Evolutionary conservation across 2,113 vertebrate species (phyloP).

Genomic region (Agelaius tricolor): DNA sequence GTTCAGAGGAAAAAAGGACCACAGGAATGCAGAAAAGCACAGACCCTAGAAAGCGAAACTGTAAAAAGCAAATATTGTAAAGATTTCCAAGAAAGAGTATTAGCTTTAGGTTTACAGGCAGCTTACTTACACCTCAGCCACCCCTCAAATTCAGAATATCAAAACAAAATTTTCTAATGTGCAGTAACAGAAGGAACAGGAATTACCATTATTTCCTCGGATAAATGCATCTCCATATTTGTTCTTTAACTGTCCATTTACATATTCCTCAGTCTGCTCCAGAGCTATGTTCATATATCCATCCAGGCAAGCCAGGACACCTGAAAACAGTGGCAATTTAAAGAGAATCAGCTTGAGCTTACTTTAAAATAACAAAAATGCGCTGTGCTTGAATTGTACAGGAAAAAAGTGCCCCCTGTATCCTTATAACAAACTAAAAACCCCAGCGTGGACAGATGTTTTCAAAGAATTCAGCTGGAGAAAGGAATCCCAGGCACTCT

Average conservation of each 20-base stretch:
- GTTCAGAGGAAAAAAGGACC: background rate
- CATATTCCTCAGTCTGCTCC: slow-evolving; percentile 98
- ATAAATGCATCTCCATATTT: slow-evolving; percentile 99
- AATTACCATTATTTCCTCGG: slow-evolving; percentile 95
- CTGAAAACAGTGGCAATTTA: slow-evolving; percentile 65
- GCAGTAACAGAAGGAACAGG: background rate
- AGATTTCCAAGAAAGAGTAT: background rate
- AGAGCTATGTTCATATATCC: slow-evolving; percentile 99
- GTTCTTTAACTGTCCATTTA: slow-evolving; percentile 98
- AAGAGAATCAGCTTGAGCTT: background rate
- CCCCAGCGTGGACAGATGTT: background rate
- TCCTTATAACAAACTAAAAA: background rate
- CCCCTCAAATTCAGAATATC: background rate
- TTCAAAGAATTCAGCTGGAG: background rate
- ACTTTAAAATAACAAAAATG: background rate
- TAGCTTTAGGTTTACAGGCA: background rate
- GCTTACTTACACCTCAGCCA: background rate
- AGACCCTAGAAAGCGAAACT: background rate
- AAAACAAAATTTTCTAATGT: background rate
- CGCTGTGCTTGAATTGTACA: background rate
- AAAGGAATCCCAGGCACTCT: background rate
- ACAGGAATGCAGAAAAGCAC: background rate
- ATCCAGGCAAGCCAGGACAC: slow-evolving; percentile 96
- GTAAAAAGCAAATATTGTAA: background rate
- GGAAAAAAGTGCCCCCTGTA: background rate